These are phyloP conservation scores for Malurus alboscapulatus DNA, from an alignment of 2,113 vertebrate genomes.

Conservation along the genomic window DNA sequence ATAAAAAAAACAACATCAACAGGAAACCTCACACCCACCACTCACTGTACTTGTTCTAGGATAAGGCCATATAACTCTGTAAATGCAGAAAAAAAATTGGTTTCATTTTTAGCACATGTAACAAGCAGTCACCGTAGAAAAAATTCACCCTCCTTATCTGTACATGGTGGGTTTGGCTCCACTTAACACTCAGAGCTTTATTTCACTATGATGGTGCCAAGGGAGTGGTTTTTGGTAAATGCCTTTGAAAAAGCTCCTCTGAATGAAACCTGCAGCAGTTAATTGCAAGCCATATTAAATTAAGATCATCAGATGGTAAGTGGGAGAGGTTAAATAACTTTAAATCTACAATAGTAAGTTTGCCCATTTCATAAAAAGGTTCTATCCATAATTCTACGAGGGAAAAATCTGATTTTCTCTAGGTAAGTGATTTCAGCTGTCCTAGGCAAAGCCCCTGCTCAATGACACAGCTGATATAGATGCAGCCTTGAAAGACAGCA, in stretches of 20 bases:
- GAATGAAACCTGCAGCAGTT: neutral
- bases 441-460: neutral
- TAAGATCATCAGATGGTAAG: neutral
- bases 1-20: neutral
- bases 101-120: neutral
- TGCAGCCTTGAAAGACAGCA: neutral
- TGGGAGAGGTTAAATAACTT: neutral
- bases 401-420: neutral
- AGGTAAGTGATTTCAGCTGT: neutral
- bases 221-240: neutral
- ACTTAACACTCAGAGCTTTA: neutral
- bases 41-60: neutral
- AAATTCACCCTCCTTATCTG: neutral
- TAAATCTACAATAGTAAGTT: neutral
- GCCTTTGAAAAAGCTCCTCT: neutral
- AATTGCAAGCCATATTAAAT: neutral
- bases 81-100: too few species aligned
- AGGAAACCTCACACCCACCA: neutral
- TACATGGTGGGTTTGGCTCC: neutral
- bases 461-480: neutral
- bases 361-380: neutral
- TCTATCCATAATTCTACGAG: neutral
- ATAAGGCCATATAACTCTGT: neutral
- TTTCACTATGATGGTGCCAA: neutral
- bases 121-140: rapidly evolving